These are phyloP conservation scores for Dicranocentrus wangi DNA, from an alignment of 2,888 invertebrate species.

Conservation along the genomic window DNA sequence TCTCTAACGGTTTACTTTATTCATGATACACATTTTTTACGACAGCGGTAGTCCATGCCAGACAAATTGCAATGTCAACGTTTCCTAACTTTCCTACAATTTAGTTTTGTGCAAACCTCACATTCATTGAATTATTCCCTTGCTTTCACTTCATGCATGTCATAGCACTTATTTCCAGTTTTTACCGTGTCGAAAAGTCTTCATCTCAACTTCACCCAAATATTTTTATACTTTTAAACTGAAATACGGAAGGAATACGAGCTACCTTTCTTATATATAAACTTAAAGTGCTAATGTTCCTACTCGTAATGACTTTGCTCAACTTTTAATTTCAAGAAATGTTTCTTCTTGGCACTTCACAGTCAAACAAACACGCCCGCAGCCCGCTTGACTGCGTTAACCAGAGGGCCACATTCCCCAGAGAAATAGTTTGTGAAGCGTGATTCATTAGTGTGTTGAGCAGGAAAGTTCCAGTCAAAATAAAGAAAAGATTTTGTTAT, in stretches of 20 bases:
- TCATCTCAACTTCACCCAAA: no score
- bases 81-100: no score
- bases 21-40: no score
- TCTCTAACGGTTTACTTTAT: background rate
- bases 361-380: conserved; percentile 31
- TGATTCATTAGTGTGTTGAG: conserved; percentile 1
- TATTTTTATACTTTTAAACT: no score
- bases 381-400: background rate
- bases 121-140: no score
- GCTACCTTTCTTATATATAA: no score
- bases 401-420: background rate
- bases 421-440: background rate
- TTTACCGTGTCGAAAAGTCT: background rate
- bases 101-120: no score
- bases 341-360: conserved; percentile 12
- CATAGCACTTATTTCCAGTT: conserved; percentile 7
- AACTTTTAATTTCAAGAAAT: conserved; percentile 31
- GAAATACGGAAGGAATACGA: no score
- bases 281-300: conserved; percentile 19
- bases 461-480: conserved; percentile 32
- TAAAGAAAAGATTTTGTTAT: background rate
- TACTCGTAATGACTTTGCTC: conserved; percentile 43
- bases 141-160: no score
- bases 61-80: no score
- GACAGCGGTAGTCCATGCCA: no score